These are phyloP conservation scores for Epinephelus malabaricus DNA, from an alignment of 2,797 vertebrate species.

Conservation along the genomic window DNA sequence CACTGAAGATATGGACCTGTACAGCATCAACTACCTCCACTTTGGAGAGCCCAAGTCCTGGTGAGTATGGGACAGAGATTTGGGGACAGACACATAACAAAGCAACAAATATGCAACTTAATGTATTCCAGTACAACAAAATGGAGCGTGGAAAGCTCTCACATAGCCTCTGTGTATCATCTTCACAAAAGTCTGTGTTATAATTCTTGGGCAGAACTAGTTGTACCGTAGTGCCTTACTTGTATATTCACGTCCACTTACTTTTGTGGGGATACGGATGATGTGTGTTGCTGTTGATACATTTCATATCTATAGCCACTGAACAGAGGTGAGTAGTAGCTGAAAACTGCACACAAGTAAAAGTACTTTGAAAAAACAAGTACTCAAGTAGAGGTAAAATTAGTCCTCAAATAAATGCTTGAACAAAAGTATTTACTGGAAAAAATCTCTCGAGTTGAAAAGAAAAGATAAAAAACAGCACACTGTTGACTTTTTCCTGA, in stretches of 20 bases:
- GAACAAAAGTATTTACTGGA: too few species aligned
- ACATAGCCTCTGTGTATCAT: neutral
- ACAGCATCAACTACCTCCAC: conserved; percentile 99
- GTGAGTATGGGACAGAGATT: conserved; percentile 82
- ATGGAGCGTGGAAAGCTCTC: neutral
- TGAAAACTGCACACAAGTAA: too few species aligned
- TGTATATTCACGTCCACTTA: neutral
- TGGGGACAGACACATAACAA: neutral
- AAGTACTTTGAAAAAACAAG: too few species aligned
- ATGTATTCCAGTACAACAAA: conserved; percentile 1
- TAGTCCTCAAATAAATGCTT: too few species aligned
- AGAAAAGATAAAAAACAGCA: too few species aligned
- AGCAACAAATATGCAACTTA: neutral
- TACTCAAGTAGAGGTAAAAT: too few species aligned
- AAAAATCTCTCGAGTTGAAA: too few species aligned
- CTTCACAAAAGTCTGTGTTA: neutral
- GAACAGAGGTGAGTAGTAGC: too few species aligned
- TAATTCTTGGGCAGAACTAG: neutral
- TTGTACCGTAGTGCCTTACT: neutral
- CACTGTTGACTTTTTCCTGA: too few species aligned
- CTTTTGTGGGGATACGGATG: neutral
- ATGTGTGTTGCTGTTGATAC: neutral
- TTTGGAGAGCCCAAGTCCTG: conserved; percentile 99
- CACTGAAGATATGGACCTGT: conserved; percentile 99
- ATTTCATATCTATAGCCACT: neutral